Base-by-base conservation (phyloP, 2,888 invertebrate genomes). In the Ennomos quercinarius region DNA sequence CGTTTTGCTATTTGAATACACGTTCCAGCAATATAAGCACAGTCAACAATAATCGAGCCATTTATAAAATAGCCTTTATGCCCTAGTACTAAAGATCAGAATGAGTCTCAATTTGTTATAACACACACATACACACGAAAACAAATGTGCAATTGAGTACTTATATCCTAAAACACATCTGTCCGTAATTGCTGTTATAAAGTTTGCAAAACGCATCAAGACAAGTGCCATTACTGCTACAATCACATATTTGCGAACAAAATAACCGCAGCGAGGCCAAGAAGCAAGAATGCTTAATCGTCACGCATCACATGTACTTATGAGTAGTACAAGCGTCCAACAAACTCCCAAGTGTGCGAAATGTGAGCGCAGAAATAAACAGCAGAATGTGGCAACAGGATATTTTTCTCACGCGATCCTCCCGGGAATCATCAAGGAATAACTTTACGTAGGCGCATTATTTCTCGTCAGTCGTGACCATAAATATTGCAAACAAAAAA, bases 331-430 rank as follows among this genome's bases (percentile, higher is more conserved):
- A 17, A 53, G 9, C 40, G 10, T 9, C 43, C 48, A 39, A 43
- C 40, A 38, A 55, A 27, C 59, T 70, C 66, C 52, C 68, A 66
- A 72, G 71, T 77, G 79, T 76, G 79, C 78, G 73, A 77, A 80
- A 74, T 81, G 78, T 74, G 76, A 70, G 66, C 71, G 77, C 70
- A 62, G 79, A 87, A 86, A 86, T 77, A 84, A 85, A 81, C 78
- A 64, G 68, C 72, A 68, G 74, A 78, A 78, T 72, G 78, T 74
- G 68, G 73, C 72, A 70, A 60, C 67, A 65, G 73, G 72, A 80
- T 83, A 79, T 77, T 83, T 85, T 86, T 88, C 89, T 83, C 87
- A 87, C 84, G 86, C 80, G 72, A 74, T 80, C 71, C 73, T 71
- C 72, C 69, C 71, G 74, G 78, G 69, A 67, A 76, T 77, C 69